Evolutionary conservation across 64 coral and sea anemone species (phyloP).

Genomic region (Montipora foliosa): DNA sequence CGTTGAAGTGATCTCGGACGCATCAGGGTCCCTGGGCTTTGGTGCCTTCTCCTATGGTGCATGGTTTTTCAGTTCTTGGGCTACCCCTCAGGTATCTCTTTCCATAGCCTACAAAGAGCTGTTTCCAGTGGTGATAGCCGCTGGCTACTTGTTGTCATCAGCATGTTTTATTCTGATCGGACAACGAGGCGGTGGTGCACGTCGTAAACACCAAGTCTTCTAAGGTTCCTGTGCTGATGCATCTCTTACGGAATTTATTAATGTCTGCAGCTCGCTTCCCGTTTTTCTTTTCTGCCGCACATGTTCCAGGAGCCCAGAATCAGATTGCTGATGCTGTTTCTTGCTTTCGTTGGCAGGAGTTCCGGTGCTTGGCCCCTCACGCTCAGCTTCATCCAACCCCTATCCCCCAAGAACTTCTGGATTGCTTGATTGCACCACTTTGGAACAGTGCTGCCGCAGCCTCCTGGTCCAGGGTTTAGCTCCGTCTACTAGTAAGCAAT

Average conservation of each 20-base stretch:
- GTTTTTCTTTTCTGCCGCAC: neutral
- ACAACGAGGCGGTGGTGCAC: constrained; percentile 19
- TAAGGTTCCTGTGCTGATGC: constrained; percentile 1
- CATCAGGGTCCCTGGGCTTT: too few relatives aligned
- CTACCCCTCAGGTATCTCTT: neutral
- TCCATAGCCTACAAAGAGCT: constrained; percentile 18
- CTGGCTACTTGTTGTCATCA: neutral
- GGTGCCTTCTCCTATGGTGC: too few relatives aligned
- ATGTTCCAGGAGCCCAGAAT: constrained; percentile 32
- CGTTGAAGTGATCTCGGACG: neutral
- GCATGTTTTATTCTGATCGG: neutral
- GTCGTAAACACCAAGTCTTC: neutral
- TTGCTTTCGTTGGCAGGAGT: neutral
- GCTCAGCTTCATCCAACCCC: neutral
- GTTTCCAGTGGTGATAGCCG: constrained; percentile 13
- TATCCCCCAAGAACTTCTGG: neutral
- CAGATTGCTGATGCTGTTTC: constrained; percentile 43
- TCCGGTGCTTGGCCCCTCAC: neutral
- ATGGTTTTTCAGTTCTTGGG: too few relatives aligned
- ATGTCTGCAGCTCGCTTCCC: neutral
- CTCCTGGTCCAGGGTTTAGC: neutral
- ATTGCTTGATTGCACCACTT: constrained; percentile 6
- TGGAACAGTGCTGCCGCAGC: neutral
- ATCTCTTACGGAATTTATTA: neutral
- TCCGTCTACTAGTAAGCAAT: neutral